Evolutionary conservation across 2,113 vertebrate species (phyloP), one percentile per base, ranked within the genome.

Genomic region (Boulengeromyrus knoepffleri): DNA sequence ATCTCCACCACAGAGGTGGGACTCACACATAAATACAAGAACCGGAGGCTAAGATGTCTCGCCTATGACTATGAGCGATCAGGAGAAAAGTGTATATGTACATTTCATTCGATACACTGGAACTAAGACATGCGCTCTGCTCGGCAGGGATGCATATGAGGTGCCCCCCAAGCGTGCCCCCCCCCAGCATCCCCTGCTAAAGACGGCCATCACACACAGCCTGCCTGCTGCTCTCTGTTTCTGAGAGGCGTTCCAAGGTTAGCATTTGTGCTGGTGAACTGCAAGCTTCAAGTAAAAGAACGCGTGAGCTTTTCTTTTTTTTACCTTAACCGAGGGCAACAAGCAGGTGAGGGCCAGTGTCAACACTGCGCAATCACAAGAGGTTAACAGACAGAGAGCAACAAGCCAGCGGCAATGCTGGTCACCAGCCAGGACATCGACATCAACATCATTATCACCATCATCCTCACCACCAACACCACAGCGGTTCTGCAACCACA

Each of bases 161-260:
- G n/a, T 70, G 74, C 74, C 36, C 31, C 27, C 24, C 56, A 13
- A 58, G 56, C 56, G 21, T 2, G 5, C 8, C 53, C 56, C 21
- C 19, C 15, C 74, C 74, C 74, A 77, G 74, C 74, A 15, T 39
- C 36, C 74, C 36, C 36, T 42, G 74, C 36, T 77, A 77, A 77
- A 77, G 70, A 77, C 4, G 70, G 70, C 10, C 31, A 4, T 77
- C 70, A 8, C 74, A 77, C 74, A 39, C 5, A 77, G 36, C 3
- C 62, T 66, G 62, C 62, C 62, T 70, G 62, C n/a, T 8, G 74
- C 15, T 77, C 70, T 77, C 45, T 42, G 83, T 9, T 24, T n/a
- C 46, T 13, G 47, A 15, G 24, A 15, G 58, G 70, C 80, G 53
- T 93, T 96, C 97, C 97, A 99, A 97, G 96, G 97, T 97, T 98